Conservation (phyloP, 2,888 invertebrate species). For the Hydroisotoma schaefferi region DNA sequence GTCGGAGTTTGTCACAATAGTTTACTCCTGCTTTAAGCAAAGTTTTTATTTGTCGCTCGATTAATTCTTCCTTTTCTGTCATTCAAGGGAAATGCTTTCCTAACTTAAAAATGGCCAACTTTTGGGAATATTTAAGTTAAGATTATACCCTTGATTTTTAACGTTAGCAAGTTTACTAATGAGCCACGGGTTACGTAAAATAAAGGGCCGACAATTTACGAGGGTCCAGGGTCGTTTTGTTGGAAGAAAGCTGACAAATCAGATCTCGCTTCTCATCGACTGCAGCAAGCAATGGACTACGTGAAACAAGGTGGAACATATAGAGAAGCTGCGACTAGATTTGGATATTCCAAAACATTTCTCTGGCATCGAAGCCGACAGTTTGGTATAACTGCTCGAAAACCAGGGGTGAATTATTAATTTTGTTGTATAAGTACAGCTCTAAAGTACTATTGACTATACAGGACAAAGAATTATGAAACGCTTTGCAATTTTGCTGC, state of each 20-base stretch:
- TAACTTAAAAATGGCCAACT: too few species aligned
- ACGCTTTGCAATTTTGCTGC: too few species aligned
- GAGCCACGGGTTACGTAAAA: not conserved
- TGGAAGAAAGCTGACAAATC: conserved; percentile 9
- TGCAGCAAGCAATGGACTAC: conserved; percentile 38
- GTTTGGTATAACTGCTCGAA: conserved; percentile 36
- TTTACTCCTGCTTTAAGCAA: too few species aligned
- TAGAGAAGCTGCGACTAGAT: conserved; percentile 38
- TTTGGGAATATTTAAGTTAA: too few species aligned
- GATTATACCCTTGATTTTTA: too few species aligned
- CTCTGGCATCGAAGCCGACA: conserved; percentile 36
- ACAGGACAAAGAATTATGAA: too few species aligned
- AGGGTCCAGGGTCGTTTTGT: conserved; percentile 13
- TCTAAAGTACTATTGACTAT: too few species aligned
- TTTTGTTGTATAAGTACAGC: too few species aligned
- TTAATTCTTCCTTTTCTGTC: too few species aligned
- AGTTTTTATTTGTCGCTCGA: too few species aligned
- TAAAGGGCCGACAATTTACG: not conserved
- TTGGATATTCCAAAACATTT: conserved; percentile 41
- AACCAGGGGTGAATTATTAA: conserved; percentile 36
- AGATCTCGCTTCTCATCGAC: conserved; percentile 26
- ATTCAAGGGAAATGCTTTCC: too few species aligned
- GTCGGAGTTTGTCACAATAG: not conserved
- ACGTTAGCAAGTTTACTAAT: not conserved
- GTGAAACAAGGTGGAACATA: conserved; percentile 35